These are phyloP conservation scores for Bombus pascuorum DNA, from an alignment of 1,140 invertebrate genomes.

Conservation along the genomic window DNA sequence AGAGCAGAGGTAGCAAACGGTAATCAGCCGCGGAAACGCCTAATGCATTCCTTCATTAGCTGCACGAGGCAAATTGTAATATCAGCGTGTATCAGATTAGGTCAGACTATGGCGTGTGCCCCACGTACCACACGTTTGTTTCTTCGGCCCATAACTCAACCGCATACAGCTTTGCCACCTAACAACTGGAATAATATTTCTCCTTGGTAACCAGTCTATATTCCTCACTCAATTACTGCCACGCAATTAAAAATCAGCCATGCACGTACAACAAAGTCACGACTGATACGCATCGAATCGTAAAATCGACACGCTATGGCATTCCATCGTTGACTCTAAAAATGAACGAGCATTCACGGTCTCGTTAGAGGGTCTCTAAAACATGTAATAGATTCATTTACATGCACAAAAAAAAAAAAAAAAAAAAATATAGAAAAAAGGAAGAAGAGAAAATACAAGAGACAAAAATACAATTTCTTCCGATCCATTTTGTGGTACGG, in stretches of 20 bases:
- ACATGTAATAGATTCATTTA: background rate
- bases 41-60: slow-evolving; percentile 26
- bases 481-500: slow-evolving; percentile 13
- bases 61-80: background rate
- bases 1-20: background rate
- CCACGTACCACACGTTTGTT: background rate
- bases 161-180: background rate
- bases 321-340: too few relatives aligned
- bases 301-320: background rate
- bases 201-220: background rate
- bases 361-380: background rate
- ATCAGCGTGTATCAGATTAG: slow-evolving; percentile 13
- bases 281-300: background rate
- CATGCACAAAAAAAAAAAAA: background rate
- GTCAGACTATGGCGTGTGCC: slow-evolving; percentile 1
- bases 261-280: background rate
- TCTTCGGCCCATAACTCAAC: slow-evolving; percentile 1
- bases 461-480: slow-evolving; percentile 16
- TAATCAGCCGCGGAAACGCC: background rate
- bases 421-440: background rate
- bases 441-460: background rate
- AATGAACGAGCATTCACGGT: background rate
- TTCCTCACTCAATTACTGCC: background rate
- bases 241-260: background rate
- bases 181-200: background rate